Evolutionary conservation across 2,888 invertebrate genomes (phyloP).

Genomic region (Osmoderma eremita): DNA sequence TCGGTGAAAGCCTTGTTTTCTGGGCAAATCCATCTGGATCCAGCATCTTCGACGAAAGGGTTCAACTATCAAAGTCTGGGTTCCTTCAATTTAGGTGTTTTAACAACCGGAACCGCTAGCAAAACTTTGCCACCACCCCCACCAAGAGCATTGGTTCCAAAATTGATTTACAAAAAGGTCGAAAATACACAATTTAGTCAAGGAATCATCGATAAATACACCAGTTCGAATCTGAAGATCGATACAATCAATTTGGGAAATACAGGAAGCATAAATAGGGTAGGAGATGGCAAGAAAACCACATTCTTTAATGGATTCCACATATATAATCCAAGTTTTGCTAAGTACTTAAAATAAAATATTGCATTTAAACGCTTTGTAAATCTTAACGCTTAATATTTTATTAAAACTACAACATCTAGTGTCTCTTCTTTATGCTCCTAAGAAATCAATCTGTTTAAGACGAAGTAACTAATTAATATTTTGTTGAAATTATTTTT

Average conservation of each 20-base stretch:
- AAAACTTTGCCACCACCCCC: neutral
- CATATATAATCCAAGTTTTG: conserved; percentile 26
- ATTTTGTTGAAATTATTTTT: no score
- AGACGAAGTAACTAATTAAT: no score
- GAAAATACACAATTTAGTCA: conserved; percentile 11
- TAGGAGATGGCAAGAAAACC: neutral
- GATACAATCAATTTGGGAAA: conserved; percentile 30
- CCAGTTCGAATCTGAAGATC: conserved; percentile 5
- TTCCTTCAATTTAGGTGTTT: conserved; percentile 1
- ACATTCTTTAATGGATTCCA: conserved; percentile 20
- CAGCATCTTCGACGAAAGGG: neutral
- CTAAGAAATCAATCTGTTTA: no score
- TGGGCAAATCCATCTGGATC: conserved; percentile 9
- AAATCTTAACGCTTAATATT: conserved; percentile 18
- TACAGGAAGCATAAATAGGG: conserved; percentile 31
- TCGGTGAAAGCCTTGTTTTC: conserved; percentile 16
- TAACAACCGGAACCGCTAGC: neutral
- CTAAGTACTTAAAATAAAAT: conserved; percentile 21
- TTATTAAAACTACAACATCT: neutral
- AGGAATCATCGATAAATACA: conserved; percentile 19
- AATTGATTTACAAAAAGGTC: neutral
- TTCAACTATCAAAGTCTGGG: conserved; percentile 12
- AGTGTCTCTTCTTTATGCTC: conserved; percentile 1
- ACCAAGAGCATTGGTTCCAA: neutral
- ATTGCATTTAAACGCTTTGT: neutral